Evolutionary conservation across 2,797 vertebrate genomes (phyloP).

Genomic region (Mormyrus hasselquistii): DNA sequence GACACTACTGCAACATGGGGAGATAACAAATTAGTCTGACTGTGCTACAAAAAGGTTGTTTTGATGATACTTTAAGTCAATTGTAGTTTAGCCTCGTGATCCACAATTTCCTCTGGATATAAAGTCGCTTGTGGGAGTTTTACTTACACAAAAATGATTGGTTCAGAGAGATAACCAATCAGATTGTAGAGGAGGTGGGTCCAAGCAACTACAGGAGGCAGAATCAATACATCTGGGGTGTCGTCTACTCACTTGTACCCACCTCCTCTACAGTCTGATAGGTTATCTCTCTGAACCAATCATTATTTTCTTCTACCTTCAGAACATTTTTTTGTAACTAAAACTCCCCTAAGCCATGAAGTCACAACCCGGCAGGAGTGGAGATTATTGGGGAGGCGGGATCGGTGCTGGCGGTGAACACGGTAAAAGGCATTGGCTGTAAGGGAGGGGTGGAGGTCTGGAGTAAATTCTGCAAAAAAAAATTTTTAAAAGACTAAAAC

Average conservation of each 20-base stretch:
- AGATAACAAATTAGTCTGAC: not conserved
- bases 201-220: not conserved
- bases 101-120: not conserved
- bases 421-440: not conserved
- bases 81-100: not conserved
- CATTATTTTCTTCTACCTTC: too few species aligned
- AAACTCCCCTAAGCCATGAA: not conserved
- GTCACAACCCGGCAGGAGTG: not conserved
- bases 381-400: not conserved
- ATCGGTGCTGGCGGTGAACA: not conserved
- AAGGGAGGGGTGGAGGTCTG: not conserved
- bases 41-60: not conserved
- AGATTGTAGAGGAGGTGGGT: not conserved
- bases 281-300: too few species aligned
- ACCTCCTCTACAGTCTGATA: not conserved
- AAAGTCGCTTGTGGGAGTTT: not conserved
- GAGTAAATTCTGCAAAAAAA: not conserved
- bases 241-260: not conserved
- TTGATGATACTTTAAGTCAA: not conserved
- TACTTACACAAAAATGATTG: not conserved
- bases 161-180: not conserved
- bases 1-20: not conserved
- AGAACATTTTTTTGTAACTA: too few species aligned
- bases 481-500: not conserved
- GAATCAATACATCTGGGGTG: not conserved